Conservation (phyloP, 2,888 invertebrate genomes). For the Drosophila sordidula region DNA sequence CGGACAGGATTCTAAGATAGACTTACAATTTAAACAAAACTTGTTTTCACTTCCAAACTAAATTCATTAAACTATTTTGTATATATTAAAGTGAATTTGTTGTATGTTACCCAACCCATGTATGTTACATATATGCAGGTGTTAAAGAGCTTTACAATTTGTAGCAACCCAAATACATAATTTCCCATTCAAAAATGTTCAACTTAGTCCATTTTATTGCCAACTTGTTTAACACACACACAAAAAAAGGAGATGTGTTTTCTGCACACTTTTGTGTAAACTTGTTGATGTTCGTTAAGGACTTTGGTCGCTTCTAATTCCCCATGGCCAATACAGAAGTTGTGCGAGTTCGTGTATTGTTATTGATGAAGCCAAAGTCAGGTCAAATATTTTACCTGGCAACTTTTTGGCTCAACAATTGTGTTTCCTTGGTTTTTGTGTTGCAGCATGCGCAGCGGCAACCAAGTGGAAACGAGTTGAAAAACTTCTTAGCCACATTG, state of each 20-base stretch:
- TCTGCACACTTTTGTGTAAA: no score
- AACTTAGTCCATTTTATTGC: background rate
- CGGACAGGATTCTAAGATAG: no score
- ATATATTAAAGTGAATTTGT: no score
- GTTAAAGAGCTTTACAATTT: background rate
- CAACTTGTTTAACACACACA: background rate
- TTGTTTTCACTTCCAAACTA: background rate
- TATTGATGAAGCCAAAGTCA: constrained; percentile 30
- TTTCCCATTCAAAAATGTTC: background rate
- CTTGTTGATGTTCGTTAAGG: constrained; percentile 20
- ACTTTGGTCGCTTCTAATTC: constrained; percentile 10
- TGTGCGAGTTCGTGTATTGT: constrained; percentile 16
- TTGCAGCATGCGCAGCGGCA: background rate
- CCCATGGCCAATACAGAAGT: background rate
- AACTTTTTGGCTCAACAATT: constrained; percentile 31
- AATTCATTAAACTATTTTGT: background rate
- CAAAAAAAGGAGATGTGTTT: background rate
- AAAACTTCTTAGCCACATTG: constrained; percentile 22
- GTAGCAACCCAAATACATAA: background rate
- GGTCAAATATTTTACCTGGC: constrained; percentile 40
- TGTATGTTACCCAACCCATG: no score
- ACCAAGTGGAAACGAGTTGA: constrained; percentile 4
- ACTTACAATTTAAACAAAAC: background rate
- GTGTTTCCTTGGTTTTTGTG: constrained; percentile 9
- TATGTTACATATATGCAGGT: no score